Base-by-base conservation (phyloP, 2,113 vertebrate genomes). In the Datnioides undecimradiatus region DNA sequence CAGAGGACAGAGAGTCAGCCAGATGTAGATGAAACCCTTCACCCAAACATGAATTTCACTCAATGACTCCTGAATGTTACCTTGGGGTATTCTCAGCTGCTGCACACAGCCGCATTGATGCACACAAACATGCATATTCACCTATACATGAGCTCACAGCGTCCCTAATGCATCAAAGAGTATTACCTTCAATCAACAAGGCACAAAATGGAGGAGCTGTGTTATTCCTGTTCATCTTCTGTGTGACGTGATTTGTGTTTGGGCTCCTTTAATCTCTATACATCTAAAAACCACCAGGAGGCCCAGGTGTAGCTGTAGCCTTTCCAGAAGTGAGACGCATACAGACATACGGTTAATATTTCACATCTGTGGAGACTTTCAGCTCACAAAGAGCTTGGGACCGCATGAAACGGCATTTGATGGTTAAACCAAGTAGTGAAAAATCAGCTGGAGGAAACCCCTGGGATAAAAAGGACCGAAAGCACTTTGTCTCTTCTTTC, bases 381-480 rank as follows among this genome's bases (percentile, higher is more conserved):
- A 72, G 73, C 64, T 72, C 73, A 45, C 6, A 8, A 63, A 49
- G 82, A 86, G 66, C 72, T 2, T 49, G 60, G 34, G 68, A 82
- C 65, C 73, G 71, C 84, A 85, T 90, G 74, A 86, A 91, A 88
- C 81, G 45, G 55, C 6, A 62, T 86, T 81, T 87, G 87, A 89
- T 90, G 71, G 82, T 84, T 79, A 82, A 89, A 83, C 67, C 40
- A 68, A 79, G 83, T 57, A 34, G 67, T 77, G 75, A 71, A 73
- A 69, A 83, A 87, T 87, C 85, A 86, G 78, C 67, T 58, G 70
- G 72, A 82, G 63, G 69, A 84, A 86, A 80, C 62, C 43, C 52
- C 25, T 2, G 12, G 51, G 74, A 88, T 87, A 65, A 80, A 80
- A 83, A 23, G 21, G 36, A 54, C 62, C 14, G 57, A 66, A 84